Conservation (phyloP, 1,140 invertebrate species). For the Anadara kagoshimensis region DNA sequence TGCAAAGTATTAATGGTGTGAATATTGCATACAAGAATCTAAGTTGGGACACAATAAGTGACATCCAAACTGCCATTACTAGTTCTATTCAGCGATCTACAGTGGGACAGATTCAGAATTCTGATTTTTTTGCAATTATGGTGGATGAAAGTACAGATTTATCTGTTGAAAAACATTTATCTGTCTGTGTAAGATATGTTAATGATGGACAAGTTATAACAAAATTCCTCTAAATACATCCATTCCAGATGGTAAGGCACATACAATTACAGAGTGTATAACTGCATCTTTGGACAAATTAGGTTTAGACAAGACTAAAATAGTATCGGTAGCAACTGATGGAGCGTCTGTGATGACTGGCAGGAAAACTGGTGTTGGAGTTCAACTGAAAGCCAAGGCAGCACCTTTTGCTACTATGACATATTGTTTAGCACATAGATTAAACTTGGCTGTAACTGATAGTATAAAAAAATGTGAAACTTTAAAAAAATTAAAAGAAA, state of each 20-base stretch:
- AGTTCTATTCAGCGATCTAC: neutral
- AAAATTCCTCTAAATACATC: neutral
- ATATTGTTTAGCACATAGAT: conserved; percentile 22
- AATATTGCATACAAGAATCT: neutral
- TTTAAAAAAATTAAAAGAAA: conserved; percentile 30
- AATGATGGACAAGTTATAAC: neutral
- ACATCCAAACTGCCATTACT: neutral
- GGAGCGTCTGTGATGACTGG: conserved; percentile 22
- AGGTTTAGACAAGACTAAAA: neutral
- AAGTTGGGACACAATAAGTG: conserved; percentile 5
- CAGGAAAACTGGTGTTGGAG: conserved; percentile 25
- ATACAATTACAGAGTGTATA: conserved; percentile 13
- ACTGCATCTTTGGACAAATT: too few relatives aligned
- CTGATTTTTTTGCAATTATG: conserved; percentile 9
- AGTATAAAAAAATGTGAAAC: conserved; percentile 16
- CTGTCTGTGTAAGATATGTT: neutral
- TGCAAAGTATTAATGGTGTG: conserved; percentile 2
- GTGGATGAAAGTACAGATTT: conserved; percentile 25
- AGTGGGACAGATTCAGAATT: neutral
- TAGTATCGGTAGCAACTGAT: conserved; percentile 30
- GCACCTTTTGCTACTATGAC: conserved; percentile 17
- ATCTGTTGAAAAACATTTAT: conserved; percentile 4
- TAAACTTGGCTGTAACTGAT: conserved; percentile 18
- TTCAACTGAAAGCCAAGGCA: conserved; percentile 21
- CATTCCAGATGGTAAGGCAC: neutral